Percentiles rank a stretch among this genome's conserved stretches.
phyloP scores from a whole-genome alignment of 2,888 invertebrate genomes.

The Drosophila barbarae region DNA sequence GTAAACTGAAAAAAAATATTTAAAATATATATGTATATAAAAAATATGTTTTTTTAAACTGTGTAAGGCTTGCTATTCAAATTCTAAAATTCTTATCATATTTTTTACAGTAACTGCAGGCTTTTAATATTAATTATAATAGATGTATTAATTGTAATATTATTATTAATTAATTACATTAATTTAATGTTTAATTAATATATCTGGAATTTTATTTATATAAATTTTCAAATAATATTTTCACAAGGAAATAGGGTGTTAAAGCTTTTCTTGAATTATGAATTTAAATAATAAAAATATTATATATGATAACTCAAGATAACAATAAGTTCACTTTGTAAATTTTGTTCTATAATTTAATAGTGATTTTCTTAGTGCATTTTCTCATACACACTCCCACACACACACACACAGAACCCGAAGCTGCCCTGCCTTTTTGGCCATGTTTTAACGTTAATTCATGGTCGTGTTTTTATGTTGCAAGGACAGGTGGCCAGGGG shows the following conservation, averaged over 20 bases:
- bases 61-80: background rate
- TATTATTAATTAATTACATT: background rate
- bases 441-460: conserved; percentile 77
- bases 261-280: background rate
- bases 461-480: conserved; percentile 75
- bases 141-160: background rate
- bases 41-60: background rate
- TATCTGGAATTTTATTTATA: background rate
- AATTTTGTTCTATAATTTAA: no score
- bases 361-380: background rate
- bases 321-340: background rate
- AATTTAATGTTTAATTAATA: background rate
- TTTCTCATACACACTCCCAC: background rate
- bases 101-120: no score
- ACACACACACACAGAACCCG: background rate
- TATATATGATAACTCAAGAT: background rate
- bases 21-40: background rate
- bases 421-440: conserved; percentile 54
- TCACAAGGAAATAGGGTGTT: background rate
- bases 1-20: background rate
- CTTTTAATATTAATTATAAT: background rate
- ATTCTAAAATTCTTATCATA: background rate
- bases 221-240: background rate
- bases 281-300: background rate
- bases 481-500: conserved; percentile 51